Conservation (phyloP, 2,113 vertebrate species). For the Echinops telfairi region DNA sequence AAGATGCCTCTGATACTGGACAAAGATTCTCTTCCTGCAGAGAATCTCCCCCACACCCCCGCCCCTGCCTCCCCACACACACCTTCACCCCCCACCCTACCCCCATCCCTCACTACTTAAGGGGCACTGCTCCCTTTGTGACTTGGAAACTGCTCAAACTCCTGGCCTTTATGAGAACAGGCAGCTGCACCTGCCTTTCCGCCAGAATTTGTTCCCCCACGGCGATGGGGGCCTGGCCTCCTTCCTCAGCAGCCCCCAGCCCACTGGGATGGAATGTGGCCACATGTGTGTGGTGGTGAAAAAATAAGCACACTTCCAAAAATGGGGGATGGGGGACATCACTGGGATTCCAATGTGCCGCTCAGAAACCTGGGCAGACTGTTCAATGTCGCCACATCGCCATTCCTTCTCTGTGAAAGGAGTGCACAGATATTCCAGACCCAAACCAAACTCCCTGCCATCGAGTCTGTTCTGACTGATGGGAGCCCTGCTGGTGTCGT, state of each 20-base stretch:
- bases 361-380: not conserved
- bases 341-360: not conserved
- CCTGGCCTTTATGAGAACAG: not conserved
- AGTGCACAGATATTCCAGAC: not conserved
- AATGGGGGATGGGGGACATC: not conserved
- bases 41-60: not conserved
- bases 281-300: not conserved
- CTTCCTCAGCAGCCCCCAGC: rapidly evolving
- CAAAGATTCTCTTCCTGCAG: not conserved
- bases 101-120: not conserved
- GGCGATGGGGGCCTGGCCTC: not conserved
- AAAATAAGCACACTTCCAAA: not conserved
- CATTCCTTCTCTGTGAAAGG: not conserved
- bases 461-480: no score
- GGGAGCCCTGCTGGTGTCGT: no score
- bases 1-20: not conserved
- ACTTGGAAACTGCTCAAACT: not conserved
- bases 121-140: constrained; percentile 1
- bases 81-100: no score
- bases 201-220: not conserved
- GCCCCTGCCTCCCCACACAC: no score
- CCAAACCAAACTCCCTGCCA: no score
- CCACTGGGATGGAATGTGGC: rapidly evolving
- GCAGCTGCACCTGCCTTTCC: not conserved
- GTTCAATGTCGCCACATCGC: not conserved